Evolutionary conservation across 2,113 vertebrate genomes (phyloP).

Genomic region (Plestiodon gilberti): DNA sequence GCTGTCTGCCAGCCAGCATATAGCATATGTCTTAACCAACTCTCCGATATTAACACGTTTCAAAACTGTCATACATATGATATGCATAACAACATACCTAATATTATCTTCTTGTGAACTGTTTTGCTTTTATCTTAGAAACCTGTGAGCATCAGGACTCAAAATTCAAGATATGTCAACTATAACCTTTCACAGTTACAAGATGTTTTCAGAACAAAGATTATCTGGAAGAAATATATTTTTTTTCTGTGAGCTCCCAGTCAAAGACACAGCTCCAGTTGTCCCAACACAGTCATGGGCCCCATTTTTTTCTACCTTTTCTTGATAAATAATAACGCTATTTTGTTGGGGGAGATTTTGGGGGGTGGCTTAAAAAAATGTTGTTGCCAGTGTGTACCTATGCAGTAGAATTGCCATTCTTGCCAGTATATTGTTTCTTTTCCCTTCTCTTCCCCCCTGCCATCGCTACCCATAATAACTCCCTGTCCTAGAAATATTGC

Average conservation of each 20-base stretch:
- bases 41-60: conserved; percentile 25
- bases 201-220: neutral
- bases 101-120: conserved; percentile 5
- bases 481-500: neutral
- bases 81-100: neutral
- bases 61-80: neutral
- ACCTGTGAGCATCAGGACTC: neutral
- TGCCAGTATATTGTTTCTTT: neutral
- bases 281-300: neutral
- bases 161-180: neutral
- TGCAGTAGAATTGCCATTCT: neutral
- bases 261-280: neutral
- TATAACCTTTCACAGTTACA: neutral
- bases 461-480: neutral
- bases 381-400: neutral
- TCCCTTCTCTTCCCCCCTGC: neutral
- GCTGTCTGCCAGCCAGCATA: conserved; percentile 28
- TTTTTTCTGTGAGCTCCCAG: neutral
- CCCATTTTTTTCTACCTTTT: neutral
- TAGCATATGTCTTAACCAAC: conserved; percentile 30
- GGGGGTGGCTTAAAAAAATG: neutral
- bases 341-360: neutral
- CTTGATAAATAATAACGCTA: neutral
- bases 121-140: neutral
- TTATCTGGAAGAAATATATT: neutral